Evolutionary conservation across 2,797 vertebrate species (phyloP).

Genomic region (Mallotus villosus): DNA sequence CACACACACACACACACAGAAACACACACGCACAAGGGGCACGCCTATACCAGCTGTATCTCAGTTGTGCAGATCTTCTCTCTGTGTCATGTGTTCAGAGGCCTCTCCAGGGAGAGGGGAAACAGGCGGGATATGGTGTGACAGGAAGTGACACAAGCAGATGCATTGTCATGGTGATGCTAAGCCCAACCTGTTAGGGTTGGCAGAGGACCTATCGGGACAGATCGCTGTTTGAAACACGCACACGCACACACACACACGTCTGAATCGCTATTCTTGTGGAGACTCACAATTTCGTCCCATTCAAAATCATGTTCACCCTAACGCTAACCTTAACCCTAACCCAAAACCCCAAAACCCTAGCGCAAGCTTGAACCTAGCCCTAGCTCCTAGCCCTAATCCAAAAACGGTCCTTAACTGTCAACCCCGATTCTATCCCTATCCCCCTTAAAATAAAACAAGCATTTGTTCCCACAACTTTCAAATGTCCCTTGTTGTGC

Average conservation of each 20-base stretch:
- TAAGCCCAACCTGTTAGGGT: background rate
- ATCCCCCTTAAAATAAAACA: too few relatives aligned
- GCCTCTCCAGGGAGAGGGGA: background rate
- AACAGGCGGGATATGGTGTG: background rate
- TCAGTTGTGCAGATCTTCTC: background rate
- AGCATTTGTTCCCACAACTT: too few relatives aligned
- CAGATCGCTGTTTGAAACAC: background rate
- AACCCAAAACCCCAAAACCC: too few relatives aligned
- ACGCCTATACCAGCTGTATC: background rate
- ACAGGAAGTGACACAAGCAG: slow-evolving; percentile 1
- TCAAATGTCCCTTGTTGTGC: too few relatives aligned
- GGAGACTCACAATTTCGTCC: background rate
- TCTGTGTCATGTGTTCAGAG: background rate
- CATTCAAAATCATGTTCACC: too few relatives aligned
- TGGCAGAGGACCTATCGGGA: background rate
- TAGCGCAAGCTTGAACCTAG: too few relatives aligned
- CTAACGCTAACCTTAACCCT: background rate
- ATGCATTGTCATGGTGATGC: background rate
- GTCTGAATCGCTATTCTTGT: background rate
- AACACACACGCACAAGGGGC: too few relatives aligned
- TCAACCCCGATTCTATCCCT: too few relatives aligned
- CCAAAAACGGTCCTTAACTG: too few relatives aligned
- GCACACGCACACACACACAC: slow-evolving; percentile 5
- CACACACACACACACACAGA: background rate
- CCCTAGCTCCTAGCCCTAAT: too few relatives aligned